Evolutionary conservation across 2,888 invertebrate species (phyloP).

Genomic region (Coecobrya sp.): DNA sequence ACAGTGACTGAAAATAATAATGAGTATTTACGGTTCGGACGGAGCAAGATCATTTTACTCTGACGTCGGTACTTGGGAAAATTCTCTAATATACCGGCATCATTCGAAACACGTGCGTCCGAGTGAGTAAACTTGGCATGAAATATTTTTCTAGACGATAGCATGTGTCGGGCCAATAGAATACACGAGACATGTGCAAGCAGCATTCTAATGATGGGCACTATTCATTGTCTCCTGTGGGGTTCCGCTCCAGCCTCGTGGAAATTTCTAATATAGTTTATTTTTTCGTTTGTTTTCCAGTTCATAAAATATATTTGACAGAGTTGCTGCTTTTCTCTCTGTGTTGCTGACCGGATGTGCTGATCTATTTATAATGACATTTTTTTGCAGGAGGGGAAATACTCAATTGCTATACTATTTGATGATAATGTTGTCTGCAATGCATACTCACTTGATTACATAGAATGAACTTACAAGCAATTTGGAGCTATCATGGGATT

Average conservation of each 20-base stretch:
- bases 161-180: neutral
- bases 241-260: neutral
- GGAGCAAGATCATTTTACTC: neutral
- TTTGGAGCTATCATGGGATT: neutral
- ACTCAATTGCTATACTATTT: no score
- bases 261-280: neutral
- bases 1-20: neutral
- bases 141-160: neutral
- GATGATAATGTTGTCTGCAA: no score
- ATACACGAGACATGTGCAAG: neutral
- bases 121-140: neutral
- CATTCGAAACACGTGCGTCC: neutral
- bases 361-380: no score
- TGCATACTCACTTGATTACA: neutral
- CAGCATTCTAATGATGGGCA: neutral
- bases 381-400: no score
- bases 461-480: neutral
- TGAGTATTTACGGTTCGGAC: neutral
- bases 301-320: neutral
- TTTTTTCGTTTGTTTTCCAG: conserved; percentile 5
- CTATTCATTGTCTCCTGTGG: neutral
- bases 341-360: no score
- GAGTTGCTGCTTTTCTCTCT: neutral
- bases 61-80: neutral
- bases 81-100: neutral